These are phyloP conservation scores for Aphis craccivora DNA, from an alignment of 1,140 invertebrate species.

Conservation along the genomic window DNA sequence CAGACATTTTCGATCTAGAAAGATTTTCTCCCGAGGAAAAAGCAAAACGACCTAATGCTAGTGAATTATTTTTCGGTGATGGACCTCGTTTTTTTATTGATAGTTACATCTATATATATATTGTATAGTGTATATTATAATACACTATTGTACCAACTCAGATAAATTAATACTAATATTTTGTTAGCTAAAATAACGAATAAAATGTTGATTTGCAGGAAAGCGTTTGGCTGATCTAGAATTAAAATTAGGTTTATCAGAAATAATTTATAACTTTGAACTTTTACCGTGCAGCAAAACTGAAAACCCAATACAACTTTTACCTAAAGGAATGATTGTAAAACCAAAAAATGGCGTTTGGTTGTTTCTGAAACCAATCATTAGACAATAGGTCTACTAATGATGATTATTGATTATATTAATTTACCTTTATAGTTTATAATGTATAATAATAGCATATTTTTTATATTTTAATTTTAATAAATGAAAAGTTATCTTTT, in stretches of 20 bases:
- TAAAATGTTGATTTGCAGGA: constrained; percentile 34
- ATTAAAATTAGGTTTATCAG: constrained; percentile 59
- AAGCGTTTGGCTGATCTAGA: constrained; percentile 59
- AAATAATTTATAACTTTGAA: constrained; percentile 61
- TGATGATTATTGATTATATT: too few species aligned
- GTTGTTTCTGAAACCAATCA: neutral
- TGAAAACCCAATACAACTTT: constrained; percentile 23
- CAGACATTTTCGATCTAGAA: constrained; percentile 74
- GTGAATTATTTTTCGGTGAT: constrained; percentile 74
- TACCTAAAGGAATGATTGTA: neutral
- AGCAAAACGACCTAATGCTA: constrained; percentile 62
- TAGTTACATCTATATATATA: constrained; percentile 58
- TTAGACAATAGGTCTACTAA: too few species aligned
- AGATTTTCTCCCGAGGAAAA: constrained; percentile 62
- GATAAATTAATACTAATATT: too few species aligned
- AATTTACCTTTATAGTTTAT: too few species aligned
- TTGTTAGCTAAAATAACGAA: too few species aligned
- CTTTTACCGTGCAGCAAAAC: constrained; percentile 59
- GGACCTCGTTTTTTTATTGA: constrained; percentile 75
- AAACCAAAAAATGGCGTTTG: constrained; percentile 37
- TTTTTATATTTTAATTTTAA: too few species aligned
- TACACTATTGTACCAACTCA: too few species aligned
- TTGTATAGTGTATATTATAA: too few species aligned
- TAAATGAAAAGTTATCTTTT: too few species aligned
- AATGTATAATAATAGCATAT: too few species aligned